phyloP scores from a whole-genome alignment of 2,113 vertebrate species.

The Phoenicopterus ruber region DNA sequence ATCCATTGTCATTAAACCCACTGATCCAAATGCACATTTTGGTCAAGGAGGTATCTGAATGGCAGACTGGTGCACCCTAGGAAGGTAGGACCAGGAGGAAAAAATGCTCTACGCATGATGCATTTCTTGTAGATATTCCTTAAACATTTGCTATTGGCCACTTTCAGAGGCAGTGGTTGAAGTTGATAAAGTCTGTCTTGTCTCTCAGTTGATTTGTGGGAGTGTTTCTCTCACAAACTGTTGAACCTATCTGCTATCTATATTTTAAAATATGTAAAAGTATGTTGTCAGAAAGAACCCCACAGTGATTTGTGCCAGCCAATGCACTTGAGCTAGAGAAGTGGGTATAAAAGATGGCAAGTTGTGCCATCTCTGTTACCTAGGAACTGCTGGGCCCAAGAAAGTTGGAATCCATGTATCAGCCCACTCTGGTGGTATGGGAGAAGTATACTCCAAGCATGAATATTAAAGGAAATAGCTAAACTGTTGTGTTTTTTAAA shows the following conservation, averaged over 20 bases:
- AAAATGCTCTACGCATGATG: neutral
- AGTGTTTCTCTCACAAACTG: neutral
- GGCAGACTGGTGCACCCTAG: neutral
- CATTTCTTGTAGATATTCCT: neutral
- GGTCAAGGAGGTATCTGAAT: neutral
- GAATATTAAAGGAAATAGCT: neutral
- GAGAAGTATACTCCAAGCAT: neutral
- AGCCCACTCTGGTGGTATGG: neutral
- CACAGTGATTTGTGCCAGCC: neutral
- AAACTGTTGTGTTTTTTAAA: neutral
- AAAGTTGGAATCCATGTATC: neutral
- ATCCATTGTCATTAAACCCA: no score
- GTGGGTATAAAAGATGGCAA: neutral
- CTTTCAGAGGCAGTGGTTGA: neutral
- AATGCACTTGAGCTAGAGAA: neutral
- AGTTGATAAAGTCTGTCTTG: neutral
- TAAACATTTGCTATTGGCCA: neutral
- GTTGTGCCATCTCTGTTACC: neutral
- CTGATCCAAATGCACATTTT: neutral
- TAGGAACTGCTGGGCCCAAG: neutral
- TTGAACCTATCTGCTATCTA: neutral
- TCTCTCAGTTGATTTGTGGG: neutral
- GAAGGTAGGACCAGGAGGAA: neutral
- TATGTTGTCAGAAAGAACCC: neutral
- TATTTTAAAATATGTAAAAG: neutral